Percentiles rank a stretch among this genome's conserved stretches.
phyloP scores from a whole-genome alignment of 1,140 invertebrate genomes.

The Papilio dardanus region DNA sequence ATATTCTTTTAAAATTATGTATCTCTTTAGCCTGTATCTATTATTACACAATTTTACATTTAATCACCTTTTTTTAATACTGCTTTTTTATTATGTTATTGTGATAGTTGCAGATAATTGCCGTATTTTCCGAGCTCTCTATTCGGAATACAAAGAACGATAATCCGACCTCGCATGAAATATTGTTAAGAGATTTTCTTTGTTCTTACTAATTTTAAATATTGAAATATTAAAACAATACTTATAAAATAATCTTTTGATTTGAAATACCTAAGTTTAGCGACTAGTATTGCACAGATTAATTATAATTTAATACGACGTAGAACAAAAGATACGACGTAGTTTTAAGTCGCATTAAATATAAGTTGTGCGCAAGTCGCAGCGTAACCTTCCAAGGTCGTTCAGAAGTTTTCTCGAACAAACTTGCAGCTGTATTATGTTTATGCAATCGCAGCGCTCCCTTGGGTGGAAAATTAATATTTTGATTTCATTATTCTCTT shows the following conservation, averaged over 20 bases:
- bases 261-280: background rate
- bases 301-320: slow-evolving; percentile 3
- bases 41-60: no score
- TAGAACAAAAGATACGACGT: slow-evolving; percentile 21
- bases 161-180: background rate
- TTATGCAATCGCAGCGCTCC: background rate
- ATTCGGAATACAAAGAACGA: background rate
- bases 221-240: background rate
- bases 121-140: background rate
- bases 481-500: slow-evolving; percentile 12
- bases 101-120: background rate
- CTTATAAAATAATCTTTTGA: background rate
- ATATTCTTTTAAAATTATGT: background rate
- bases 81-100: background rate
- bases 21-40: background rate
- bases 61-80: no score
- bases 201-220: background rate
- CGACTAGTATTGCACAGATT: background rate
- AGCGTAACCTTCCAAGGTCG: slow-evolving; percentile 75
- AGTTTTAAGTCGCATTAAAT: slow-evolving; percentile 24
- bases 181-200: background rate
- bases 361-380: slow-evolving; percentile 72
- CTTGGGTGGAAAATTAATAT: slow-evolving; percentile 30
- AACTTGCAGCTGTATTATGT: slow-evolving; percentile 60
- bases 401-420: slow-evolving; percentile 74